phyloP scores from a whole-genome alignment of 2,113 vertebrate species.

The Amphilophus citrinellus region DNA sequence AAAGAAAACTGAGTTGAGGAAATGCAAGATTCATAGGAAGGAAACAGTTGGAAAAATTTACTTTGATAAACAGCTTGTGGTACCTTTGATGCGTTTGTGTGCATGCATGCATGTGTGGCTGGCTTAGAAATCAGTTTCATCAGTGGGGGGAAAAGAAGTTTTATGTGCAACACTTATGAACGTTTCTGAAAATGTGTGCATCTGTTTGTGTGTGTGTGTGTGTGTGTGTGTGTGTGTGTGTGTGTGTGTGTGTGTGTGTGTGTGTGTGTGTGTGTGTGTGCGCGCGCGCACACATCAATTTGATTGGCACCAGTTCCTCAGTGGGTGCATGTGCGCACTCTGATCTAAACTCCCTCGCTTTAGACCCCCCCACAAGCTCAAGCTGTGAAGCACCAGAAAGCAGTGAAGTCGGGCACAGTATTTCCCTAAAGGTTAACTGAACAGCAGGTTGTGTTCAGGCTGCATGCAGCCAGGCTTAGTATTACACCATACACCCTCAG shows the following conservation, averaged over 20 bases:
- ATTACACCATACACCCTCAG: slow-evolving; percentile 74
- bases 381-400: slow-evolving; percentile 57
- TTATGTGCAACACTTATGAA: slow-evolving; percentile 8
- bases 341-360: slow-evolving; percentile 55
- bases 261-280: not conserved
- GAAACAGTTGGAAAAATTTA: slow-evolving; percentile 27
- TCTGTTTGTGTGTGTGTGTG: not conserved
- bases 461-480: slow-evolving; percentile 64
- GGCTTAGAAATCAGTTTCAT: slow-evolving; percentile 50
- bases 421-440: slow-evolving; percentile 73
- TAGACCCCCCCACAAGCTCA: slow-evolving; percentile 43
- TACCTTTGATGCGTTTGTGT: slow-evolving; percentile 48
- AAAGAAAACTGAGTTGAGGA: not conserved
- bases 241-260: not conserved
- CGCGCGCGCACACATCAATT: not conserved
- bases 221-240: no score
- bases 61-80: slow-evolving; percentile 47
- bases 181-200: not conserved
- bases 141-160: slow-evolving; percentile 3
- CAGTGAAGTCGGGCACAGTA: slow-evolving; percentile 59
- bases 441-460: slow-evolving; percentile 70
- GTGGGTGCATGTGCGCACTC: slow-evolving; percentile 33
- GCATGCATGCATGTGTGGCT: slow-evolving; percentile 10
- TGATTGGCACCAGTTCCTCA: slow-evolving; percentile 65
- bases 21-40: slow-evolving; percentile 28